Base-by-base conservation (phyloP, 2,888 invertebrate genomes). In the Zygogramma bicolorata region DNA sequence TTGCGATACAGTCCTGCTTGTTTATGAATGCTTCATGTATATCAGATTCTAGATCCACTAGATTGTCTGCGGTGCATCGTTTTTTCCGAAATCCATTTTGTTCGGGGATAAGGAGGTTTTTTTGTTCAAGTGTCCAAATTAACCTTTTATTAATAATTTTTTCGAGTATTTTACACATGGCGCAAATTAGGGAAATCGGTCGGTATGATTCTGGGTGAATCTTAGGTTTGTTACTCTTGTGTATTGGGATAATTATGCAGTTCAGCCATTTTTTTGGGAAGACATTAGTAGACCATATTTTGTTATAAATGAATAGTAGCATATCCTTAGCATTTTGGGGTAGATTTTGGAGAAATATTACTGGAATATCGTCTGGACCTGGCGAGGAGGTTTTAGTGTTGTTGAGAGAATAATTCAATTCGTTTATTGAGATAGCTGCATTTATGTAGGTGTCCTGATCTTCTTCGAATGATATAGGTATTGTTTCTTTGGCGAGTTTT, bases 71-170 rank as follows among this genome's bases (percentile, higher is more conserved):
- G 0, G 67, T 73, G 6, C 62, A 74, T 18, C 69, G 18, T 31
- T 60, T 29, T 38, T 60, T n/a, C 15, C 75, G 25, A 34, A 77
- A 75, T 13, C 75, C 73, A 15, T 15, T 65, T 68, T 76, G 70
- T 65, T 20, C 27, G 0, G 31, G 3, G 0, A 10, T 53, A 2
- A 73, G 10, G 3, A 68, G 20, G 13, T 75, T 57, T 10, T 71
- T n/a, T 27, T 42, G 27, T 59, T 77, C 71, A 13, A 75, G 40
- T 20, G 40, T 61, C 72, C 75, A 76, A 1, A 65, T 8, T 22
- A 77, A 38, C 67, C 76, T 66, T 20, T 60, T 63, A 53, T 75
- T 76, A 10, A 76, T 8, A 10, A 73, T 69, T 58, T 73, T 73
- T 57, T 77, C 71, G 5, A 75, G 6, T 10, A 74, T 18, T 29